Evolutionary conservation across 2,888 invertebrate genomes (phyloP).

Genomic region (Acanthosepion lycidas): DNA sequence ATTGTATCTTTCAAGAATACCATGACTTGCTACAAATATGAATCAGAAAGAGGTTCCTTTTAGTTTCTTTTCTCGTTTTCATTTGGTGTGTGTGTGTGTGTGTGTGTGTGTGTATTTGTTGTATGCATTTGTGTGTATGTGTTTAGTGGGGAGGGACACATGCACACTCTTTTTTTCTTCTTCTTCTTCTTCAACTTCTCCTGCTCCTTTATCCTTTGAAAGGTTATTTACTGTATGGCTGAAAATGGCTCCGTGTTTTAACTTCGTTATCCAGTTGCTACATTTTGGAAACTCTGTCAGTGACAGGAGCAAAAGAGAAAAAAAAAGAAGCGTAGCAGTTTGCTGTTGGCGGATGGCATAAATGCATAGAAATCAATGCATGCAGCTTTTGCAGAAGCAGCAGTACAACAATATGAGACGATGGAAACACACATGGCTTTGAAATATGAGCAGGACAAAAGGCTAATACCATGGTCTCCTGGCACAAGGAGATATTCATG

Average conservation of each 20-base stretch:
- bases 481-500: background rate
- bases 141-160: too few relatives aligned
- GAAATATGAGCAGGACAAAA: background rate
- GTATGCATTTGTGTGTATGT: background rate
- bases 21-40: background rate
- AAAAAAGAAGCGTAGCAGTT: background rate
- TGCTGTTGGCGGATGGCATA: background rate
- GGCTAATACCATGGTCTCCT: background rate
- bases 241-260: background rate
- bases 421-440: background rate
- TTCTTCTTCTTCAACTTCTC: background rate
- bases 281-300: background rate
- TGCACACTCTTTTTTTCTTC: background rate
- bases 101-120: too few relatives aligned
- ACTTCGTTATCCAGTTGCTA: slow-evolving; percentile 16
- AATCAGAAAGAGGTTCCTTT: background rate
- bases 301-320: background rate
- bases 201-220: background rate
- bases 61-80: background rate
- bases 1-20: background rate
- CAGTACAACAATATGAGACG: background rate
- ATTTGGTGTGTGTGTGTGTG: background rate
- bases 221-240: background rate
- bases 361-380: background rate
- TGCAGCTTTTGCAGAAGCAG: background rate